Conservation (phyloP, 2,888 invertebrate genomes). For the Autographa gamma region DNA sequence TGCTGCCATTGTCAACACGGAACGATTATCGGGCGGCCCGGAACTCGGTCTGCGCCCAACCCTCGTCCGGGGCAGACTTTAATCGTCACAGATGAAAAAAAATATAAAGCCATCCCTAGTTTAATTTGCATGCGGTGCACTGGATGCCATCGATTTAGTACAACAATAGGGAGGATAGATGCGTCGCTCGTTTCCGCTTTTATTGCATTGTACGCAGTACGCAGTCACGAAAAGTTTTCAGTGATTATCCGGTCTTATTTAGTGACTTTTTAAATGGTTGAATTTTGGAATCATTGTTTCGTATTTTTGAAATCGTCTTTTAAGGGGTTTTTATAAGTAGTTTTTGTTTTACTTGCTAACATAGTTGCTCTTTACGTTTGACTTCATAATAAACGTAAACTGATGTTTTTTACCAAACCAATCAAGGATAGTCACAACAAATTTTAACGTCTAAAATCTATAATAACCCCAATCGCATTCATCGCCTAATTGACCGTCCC, state of each 20-base stretch:
- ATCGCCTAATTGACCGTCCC: conserved; percentile 29
- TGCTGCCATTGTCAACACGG: conserved; percentile 72
- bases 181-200: conserved; percentile 51
- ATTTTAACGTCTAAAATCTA: neutral
- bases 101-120: conserved; percentile 65
- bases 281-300: neutral
- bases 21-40: conserved; percentile 67
- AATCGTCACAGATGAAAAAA: conserved; percentile 68
- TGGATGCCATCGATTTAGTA: conserved; percentile 66
- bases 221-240: conserved; percentile 30
- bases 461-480: conserved; percentile 16
- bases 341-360: too few relatives aligned
- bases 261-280: conserved; percentile 22
- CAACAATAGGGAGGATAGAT: conserved; percentile 65
- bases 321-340: too few relatives aligned
- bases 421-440: neutral
- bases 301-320: neutral
- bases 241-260: conserved; percentile 37
- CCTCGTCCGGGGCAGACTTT: conserved; percentile 56
- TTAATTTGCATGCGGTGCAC: conserved; percentile 73
- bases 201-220: conserved; percentile 49
- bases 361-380: neutral
- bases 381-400: neutral
- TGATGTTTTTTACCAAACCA: too few relatives aligned
- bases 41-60: conserved; percentile 58